phyloP scores from a whole-genome alignment of 2,797 vertebrate genomes.

The Petrocephalus schoutedeni region DNA sequence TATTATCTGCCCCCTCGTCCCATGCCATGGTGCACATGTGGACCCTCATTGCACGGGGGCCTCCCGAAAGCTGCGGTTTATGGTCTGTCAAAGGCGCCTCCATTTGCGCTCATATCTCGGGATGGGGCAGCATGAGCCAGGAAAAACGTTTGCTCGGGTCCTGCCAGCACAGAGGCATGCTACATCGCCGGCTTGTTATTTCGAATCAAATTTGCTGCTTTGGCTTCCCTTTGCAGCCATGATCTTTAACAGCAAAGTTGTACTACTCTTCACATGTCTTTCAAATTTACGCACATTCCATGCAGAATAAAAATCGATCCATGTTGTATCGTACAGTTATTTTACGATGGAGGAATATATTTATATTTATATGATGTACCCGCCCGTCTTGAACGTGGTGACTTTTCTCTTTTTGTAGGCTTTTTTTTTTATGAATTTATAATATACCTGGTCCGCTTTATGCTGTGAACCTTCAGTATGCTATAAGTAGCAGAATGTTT shows the following conservation, averaged over 20 bases:
- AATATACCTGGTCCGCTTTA: not conserved
- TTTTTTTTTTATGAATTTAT: not conserved
- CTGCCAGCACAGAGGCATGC: not conserved
- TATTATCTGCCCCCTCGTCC: not conserved
- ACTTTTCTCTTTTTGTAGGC: not conserved
- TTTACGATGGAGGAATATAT: not conserved
- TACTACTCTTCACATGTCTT: not conserved
- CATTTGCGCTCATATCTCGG: not conserved
- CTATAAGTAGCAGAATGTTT: not conserved
- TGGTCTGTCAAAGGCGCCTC: slow-evolving; percentile 3
- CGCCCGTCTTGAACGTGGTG: not conserved
- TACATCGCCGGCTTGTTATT: not conserved
- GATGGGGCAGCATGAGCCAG: not conserved
- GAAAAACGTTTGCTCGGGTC: not conserved
- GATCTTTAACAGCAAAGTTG: not conserved
- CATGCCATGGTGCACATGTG: not conserved
- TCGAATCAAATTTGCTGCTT: not conserved
- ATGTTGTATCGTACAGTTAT: not conserved
- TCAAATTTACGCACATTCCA: not conserved
- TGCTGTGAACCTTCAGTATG: not conserved
- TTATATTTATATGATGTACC: not conserved
- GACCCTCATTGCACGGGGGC: not conserved
- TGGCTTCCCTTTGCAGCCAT: not conserved
- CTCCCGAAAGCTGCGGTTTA: not conserved
- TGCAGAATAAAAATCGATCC: not conserved